These are phyloP conservation scores for Dicrurus megarhynchus DNA, from an alignment of 2,113 vertebrate species.

Conservation along the genomic window DNA sequence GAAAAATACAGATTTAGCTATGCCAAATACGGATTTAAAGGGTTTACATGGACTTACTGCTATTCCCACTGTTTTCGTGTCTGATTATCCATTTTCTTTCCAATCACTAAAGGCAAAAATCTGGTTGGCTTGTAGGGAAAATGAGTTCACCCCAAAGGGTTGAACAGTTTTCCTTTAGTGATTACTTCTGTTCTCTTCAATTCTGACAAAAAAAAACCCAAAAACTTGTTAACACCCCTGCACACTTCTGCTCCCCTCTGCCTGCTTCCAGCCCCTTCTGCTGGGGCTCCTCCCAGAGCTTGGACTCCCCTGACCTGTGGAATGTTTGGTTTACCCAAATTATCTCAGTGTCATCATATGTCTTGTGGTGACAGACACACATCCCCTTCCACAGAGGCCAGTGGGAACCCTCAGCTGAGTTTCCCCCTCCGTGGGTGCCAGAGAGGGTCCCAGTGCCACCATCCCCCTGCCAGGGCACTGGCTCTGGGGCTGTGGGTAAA, in stretches of 20 bases:
- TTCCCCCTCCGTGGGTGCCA: rapidly evolving
- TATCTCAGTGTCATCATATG: background rate
- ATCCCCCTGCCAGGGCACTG: background rate
- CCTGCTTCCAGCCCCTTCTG: background rate
- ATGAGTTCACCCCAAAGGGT: background rate
- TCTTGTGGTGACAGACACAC: background rate
- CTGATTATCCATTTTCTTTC: background rate
- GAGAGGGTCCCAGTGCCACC: background rate
- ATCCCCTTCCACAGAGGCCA: rapidly evolving
- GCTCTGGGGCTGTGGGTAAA: background rate
- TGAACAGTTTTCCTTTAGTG: background rate
- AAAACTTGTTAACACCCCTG: background rate
- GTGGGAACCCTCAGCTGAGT: background rate
- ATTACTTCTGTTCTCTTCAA: background rate
- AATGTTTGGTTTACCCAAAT: background rate
- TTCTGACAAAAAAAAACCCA: background rate
- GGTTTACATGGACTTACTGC: background rate
- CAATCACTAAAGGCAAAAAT: background rate
- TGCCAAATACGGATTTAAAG: background rate
- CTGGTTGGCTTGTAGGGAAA: background rate
- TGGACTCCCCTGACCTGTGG: background rate
- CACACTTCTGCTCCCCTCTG: background rate
- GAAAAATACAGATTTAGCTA: background rate
- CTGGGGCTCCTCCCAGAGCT: background rate
- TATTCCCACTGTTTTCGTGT: background rate